Evolutionary conservation across 2,797 vertebrate genomes (phyloP).

Genomic region (Gouania willdenowi): DNA sequence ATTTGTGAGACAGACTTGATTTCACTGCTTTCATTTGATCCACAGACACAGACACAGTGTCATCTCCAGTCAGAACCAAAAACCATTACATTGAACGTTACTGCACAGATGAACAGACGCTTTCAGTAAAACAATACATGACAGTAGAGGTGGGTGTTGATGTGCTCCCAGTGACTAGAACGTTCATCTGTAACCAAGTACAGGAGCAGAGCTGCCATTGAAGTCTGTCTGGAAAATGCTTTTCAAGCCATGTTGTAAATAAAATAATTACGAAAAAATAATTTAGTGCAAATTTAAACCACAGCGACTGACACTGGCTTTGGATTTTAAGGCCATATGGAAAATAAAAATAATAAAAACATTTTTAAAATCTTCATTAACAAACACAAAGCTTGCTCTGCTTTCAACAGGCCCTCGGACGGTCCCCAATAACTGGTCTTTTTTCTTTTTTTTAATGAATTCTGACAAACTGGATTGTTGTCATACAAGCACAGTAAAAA

Average conservation of each 20-base stretch:
- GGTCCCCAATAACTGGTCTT: slow-evolving; percentile 9
- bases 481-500: slow-evolving; percentile 1
- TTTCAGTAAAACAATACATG: no score
- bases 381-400: background rate
- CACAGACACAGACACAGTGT: no score
- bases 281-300: slow-evolving; percentile 46
- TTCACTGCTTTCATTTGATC: background rate
- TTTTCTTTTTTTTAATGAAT: no score
- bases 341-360: slow-evolving; percentile 5
- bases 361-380: background rate
- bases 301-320: slow-evolving; percentile 5
- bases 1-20: background rate
- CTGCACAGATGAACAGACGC: no score
- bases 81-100: no score
- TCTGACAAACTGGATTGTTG: no score
- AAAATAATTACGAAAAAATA: no score
- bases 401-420: background rate
- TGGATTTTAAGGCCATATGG: slow-evolving; percentile 50
- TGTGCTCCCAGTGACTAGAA: no score
- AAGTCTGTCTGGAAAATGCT: slow-evolving; percentile 10
- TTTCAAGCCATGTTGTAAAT: slow-evolving; percentile 18
- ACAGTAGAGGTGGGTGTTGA: no score
- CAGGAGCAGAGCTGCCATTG: slow-evolving; percentile 47
- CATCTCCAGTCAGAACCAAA: no score
- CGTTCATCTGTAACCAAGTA: no score